Base-by-base conservation (phyloP, 2,797 vertebrate genomes). In the Mustela erminea region DNA sequence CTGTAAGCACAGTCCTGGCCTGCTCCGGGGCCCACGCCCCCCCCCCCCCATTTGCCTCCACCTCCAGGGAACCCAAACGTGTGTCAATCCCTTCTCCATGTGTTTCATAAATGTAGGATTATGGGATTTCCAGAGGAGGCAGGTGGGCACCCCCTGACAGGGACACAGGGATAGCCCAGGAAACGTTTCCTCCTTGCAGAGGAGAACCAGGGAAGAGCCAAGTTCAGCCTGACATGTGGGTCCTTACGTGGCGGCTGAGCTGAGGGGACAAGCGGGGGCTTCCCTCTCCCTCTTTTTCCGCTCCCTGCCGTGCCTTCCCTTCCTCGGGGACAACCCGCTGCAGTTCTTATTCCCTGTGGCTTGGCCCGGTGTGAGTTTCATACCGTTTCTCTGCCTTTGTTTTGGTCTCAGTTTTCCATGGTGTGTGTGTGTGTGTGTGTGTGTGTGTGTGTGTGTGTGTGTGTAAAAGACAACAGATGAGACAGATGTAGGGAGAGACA, bases 21-120 rank as follows among this genome's bases (percentile, higher is more conserved):
- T 13, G 6, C 66, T 80, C 35, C 17, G 2, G 25, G 25, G 77
- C 83, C 56, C 58, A 41, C 15, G 4, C 10, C 7, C 20, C 9
- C 25, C 32, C 32, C 15, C 52, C 60, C 75, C 83, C 43, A 1
- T 12, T 46, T 60, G 27, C 74, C 41, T 52, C 93, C 17, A 27
- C 43, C 93, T 68, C 68, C 56, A 58, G 85, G 94, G 87, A 94
- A 46, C 81, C 80, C 82, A 68, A 85, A 60, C 21, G 18, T 83
- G 92, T 66, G 74, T 88, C 97, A 95, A 93, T 96, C 96, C 90
- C 94, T 87, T 90, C 77, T 84, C 86, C 78, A 97, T 0, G 96
- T 98, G 98, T 98, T 98, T 98, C 98, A 97, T 98, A 97, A 98
- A 98, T 81, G 95, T 66, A 60, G 96, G 97, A 98, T 97, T 98